Conservation (phyloP, 2,797 vertebrate species). For the Paguma larvata region DNA sequence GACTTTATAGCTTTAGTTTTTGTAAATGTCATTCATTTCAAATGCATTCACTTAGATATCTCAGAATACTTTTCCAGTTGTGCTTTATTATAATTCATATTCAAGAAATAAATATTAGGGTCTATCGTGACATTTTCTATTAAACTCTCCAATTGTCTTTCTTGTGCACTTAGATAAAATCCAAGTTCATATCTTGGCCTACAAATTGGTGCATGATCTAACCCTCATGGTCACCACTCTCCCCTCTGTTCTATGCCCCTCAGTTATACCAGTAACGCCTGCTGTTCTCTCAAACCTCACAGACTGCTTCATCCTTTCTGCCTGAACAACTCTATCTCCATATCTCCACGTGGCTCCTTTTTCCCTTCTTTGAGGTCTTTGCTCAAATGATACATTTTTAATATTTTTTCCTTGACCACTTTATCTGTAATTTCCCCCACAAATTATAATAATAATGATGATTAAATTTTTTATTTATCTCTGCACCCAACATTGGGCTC, state of each 20-base stretch:
- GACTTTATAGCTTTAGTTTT: not conserved
- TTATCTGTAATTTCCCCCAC: not conserved
- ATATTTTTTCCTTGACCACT: not conserved
- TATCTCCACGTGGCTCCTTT: not conserved
- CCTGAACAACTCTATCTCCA: not conserved
- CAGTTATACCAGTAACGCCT: not conserved
- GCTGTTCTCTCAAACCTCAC: not conserved
- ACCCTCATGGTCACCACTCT: not conserved
- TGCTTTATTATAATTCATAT: conserved; percentile 61
- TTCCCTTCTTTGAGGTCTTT: not conserved
- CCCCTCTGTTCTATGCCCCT: not conserved
- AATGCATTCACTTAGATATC: conserved; percentile 29
- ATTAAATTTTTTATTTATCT: too few species aligned
- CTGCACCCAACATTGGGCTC: too few species aligned
- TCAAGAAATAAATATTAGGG: conserved; percentile 56
- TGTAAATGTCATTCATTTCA: conserved; percentile 24
- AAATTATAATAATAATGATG: too few species aligned
- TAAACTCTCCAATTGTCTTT: not conserved
- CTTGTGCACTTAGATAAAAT: not conserved
- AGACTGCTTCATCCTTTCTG: not conserved
- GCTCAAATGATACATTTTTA: not conserved
- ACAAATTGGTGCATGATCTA: not conserved
- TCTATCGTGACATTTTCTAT: not conserved
- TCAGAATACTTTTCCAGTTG: conserved; percentile 6
- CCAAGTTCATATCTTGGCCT: conserved; percentile 23